Evolutionary conservation across 2,797 vertebrate species (phyloP).

Genomic region (Passerculus sandwichensis): DNA sequence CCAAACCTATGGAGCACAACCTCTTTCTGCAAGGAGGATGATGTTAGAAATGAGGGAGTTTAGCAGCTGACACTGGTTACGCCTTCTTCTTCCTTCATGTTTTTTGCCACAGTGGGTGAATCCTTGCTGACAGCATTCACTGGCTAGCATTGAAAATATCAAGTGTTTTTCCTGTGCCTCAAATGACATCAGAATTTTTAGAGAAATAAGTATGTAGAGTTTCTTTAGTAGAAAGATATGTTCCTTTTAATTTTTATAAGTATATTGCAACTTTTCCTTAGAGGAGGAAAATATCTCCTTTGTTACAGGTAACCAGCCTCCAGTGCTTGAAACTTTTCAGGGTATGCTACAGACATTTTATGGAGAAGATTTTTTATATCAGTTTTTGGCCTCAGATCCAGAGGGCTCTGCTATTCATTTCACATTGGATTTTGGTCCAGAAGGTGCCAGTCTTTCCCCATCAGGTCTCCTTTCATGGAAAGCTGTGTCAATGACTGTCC

Average conservation of each 20-base stretch:
- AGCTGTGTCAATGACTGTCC: slow-evolving; percentile 59
- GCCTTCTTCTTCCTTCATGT: neutral
- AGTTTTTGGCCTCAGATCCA: slow-evolving; percentile 85
- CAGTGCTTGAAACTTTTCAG: slow-evolving; percentile 77
- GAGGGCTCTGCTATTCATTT: slow-evolving; percentile 86
- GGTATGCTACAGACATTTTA: slow-evolving; percentile 80
- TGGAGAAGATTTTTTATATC: slow-evolving; percentile 87
- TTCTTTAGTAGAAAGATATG: neutral
- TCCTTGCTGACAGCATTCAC: neutral
- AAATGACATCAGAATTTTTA: neutral
- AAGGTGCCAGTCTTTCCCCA: slow-evolving; percentile 82
- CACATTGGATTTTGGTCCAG: slow-evolving; percentile 82
- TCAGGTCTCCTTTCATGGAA: slow-evolving; percentile 88
- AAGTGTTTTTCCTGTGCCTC: neutral
- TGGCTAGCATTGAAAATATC: neutral
- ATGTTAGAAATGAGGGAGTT: neutral
- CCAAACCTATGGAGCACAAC: neutral
- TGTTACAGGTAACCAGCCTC: slow-evolving; percentile 85
- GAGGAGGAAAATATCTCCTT: slow-evolving; percentile 31
- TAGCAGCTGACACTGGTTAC: neutral
- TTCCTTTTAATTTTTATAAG: neutral
- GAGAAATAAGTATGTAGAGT: neutral
- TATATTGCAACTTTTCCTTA: neutral
- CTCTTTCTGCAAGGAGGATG: neutral
- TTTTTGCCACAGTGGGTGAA: neutral